Conservation (phyloP, 1,140 invertebrate species). For the Procambarus virginalis region DNA sequence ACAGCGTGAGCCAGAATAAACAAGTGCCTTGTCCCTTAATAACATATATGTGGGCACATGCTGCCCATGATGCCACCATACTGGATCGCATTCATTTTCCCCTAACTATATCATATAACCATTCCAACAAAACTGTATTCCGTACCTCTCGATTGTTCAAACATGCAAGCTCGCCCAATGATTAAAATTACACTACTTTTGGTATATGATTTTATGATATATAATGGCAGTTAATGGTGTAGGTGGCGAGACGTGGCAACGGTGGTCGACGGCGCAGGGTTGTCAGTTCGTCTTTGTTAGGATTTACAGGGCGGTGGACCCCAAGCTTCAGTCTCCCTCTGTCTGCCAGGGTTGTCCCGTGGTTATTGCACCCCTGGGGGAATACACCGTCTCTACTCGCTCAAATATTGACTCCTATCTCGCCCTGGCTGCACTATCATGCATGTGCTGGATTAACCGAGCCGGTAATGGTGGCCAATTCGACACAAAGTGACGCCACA, state of each 20-base stretch:
- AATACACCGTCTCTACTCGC: neutral
- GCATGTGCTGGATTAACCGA: neutral
- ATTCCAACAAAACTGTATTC: too few relatives aligned
- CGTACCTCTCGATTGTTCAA: too few relatives aligned
- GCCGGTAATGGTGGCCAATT: slow-evolving; percentile 32
- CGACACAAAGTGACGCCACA: neutral
- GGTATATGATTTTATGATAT: too few relatives aligned
- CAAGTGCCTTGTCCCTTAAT: too few relatives aligned
- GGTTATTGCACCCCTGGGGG: too few relatives aligned
- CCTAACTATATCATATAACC: too few relatives aligned
- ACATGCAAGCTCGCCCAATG: too few relatives aligned
- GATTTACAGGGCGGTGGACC: neutral
- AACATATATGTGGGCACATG: too few relatives aligned
- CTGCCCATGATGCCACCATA: too few relatives aligned
- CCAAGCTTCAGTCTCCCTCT: slow-evolving; percentile 10
- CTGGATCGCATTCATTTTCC: too few relatives aligned
- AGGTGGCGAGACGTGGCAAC: neutral
- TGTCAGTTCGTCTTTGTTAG: neutral
- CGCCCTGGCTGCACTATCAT: neutral
- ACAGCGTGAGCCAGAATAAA: too few relatives aligned
- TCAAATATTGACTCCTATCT: neutral
- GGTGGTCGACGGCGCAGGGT: neutral
- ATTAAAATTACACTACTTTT: too few relatives aligned
- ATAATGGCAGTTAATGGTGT: neutral
- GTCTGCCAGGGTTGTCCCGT: neutral